Percentiles rank a stretch among this genome's conserved stretches.
Evolutionary conservation across 2,888 invertebrate species (phyloP).

Genomic region (Heteromurus nitidus): DNA sequence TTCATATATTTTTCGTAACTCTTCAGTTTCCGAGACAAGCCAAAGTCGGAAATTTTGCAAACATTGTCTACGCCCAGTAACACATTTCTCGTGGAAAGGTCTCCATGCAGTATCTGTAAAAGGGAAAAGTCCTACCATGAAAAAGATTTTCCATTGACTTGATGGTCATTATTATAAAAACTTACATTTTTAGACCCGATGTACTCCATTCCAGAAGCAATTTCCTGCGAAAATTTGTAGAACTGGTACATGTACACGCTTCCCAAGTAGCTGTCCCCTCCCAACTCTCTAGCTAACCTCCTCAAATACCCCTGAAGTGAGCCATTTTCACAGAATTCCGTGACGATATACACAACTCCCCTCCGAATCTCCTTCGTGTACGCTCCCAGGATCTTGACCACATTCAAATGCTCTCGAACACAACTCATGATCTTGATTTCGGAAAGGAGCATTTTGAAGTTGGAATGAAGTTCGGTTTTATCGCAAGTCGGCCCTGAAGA

Average conservation of each 20-base stretch:
- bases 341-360: not conserved
- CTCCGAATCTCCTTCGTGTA: conserved; percentile 1
- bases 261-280: not conserved
- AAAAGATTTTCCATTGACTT: no score
- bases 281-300: not conserved
- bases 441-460: not conserved
- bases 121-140: not conserved
- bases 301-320: not conserved
- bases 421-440: conserved; percentile 29
- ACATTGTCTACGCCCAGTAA: not conserved
- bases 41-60: conserved; percentile 26
- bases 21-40: conserved; percentile 5
- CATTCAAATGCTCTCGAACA: conserved; percentile 7
- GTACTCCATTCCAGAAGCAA: conserved; percentile 29
- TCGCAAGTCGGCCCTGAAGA: no score
- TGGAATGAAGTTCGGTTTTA: not conserved
- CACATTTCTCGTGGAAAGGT: conserved; percentile 21
- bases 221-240: not conserved
- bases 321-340: conserved; percentile 18
- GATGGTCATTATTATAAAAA: no score
- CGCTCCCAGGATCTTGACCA: conserved; percentile 11
- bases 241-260: not conserved
- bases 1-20: not conserved
- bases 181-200: not conserved
- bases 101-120: conserved; percentile 19